Conservation (phyloP, 2,888 invertebrate genomes). For the Eucera pruinosa region DNA sequence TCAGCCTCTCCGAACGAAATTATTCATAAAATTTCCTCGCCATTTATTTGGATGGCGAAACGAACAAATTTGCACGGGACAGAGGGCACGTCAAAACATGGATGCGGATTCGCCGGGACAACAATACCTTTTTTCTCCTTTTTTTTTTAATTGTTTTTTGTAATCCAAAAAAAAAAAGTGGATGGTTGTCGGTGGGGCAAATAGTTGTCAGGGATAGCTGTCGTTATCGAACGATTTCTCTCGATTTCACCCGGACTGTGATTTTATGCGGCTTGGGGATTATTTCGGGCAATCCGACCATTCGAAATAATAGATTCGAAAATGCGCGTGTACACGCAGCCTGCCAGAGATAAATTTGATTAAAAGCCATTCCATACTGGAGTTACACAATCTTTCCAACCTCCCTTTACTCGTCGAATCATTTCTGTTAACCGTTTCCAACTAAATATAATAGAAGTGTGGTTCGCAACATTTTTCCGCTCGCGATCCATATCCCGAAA, state of each 20-base stretch:
- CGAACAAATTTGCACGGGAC: constrained; percentile 30
- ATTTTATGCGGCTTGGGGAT: neutral
- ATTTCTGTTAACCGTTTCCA: too few species aligned
- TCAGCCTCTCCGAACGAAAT: constrained; percentile 9
- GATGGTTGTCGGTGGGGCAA: constrained; percentile 30
- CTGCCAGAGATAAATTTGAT: neutral
- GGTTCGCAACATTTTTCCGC: too few species aligned
- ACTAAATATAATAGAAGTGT: too few species aligned
- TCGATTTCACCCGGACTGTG: neutral
- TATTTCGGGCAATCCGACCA: neutral
- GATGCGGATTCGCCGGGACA: constrained; percentile 16
- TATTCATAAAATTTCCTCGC: constrained; percentile 12
- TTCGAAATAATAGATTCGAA: constrained; percentile 2
- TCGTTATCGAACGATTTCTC: constrained; percentile 45
- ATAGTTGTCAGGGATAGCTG: constrained; percentile 44
- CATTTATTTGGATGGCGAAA: neutral
- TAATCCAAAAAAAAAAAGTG: neutral
- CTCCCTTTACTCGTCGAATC: too few species aligned
- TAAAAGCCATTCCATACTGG: neutral
- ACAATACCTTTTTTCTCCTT: constrained; percentile 25
- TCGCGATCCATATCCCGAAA: too few species aligned
- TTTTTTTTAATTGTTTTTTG: neutral
- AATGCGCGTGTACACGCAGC: neutral
- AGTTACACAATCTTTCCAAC: too few species aligned
- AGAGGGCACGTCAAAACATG: constrained; percentile 32